Evolutionary conservation across 1,140 invertebrate species (phyloP), one percentile per base, ranked within the genome.

Genomic region (Schlechtendalia chinensis): DNA sequence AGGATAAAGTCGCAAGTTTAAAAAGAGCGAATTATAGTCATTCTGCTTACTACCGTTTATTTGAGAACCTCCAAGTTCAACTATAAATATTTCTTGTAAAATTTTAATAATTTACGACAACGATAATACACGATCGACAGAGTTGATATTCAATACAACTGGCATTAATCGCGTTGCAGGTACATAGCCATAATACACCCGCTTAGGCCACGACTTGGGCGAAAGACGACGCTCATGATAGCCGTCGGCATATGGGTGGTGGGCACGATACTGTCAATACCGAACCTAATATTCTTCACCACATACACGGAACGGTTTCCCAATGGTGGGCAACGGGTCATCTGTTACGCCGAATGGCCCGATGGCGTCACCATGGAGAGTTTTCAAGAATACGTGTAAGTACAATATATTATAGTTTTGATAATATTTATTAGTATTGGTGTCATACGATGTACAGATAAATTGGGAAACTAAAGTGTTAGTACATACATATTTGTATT

Each of bases 151-250:
- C n/a, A n/a, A n/a, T n/a, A n/a, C n/a, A n/a, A n/a, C n/a, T n/a
- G n/a, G 8, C 32, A 6, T 50, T 50, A 6, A n/a, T 50, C 39
- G 14, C 2, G 1, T 77, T 77, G 4, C 88, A 95, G 95, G 83
- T 97, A 96, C 85, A 92, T 94, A 86, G 96, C 95, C 39, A 97
- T 97, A 83, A 94, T 97, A 88, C 93, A 94, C 84, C 96, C 96
- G 0, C 86, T 97, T 82, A 89, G 91, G 82, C 94, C 93, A 8
- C 88, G 94, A 65, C 92, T 97, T 88, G 93, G 95, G 6, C 90
- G 91, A 82, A 88, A 90, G 45, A 89, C 91, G 0, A 96, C 96
- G 0, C 86, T 97, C n/a, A 90, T 90, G 81, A 91, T 96, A 58
- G 93, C 93, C 0, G 87, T 91, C 1, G 87, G 89, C 29, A 96